These are phyloP conservation scores for Drosophila willistoni DNA, from an alignment of 1,140 invertebrate genomes.

Conservation along the genomic window DNA sequence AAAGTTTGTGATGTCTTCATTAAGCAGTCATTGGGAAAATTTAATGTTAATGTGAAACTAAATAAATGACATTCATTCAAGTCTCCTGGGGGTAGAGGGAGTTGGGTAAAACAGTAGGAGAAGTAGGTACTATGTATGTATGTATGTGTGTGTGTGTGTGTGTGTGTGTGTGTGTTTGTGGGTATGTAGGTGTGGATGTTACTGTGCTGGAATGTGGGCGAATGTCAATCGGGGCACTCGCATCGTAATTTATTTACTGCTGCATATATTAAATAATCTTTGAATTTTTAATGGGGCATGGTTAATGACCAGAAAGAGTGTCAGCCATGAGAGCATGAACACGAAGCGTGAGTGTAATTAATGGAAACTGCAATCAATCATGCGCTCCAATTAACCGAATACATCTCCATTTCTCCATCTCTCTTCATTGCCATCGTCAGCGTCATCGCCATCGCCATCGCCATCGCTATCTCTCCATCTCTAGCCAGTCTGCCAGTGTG, in stretches of 20 bases:
- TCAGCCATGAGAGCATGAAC: conserved; percentile 12
- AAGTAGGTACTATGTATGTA: background rate
- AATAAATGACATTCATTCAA: conserved; percentile 17
- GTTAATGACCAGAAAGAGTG: conserved; percentile 68
- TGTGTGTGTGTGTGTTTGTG: no score
- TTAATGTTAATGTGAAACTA: conserved; percentile 45
- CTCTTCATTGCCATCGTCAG: conserved; percentile 22
- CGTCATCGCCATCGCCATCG: conserved; percentile 7
- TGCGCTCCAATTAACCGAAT: conserved; percentile 73
- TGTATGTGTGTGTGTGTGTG: no score
- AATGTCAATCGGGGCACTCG: conserved; percentile 17
- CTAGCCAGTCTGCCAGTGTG: background rate
- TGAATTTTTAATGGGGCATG: conserved; percentile 44
- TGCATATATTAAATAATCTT: conserved; percentile 15
- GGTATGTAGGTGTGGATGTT: no score
- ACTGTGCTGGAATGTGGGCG: background rate
- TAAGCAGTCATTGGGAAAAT: conserved; percentile 37
- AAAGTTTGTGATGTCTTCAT: conserved; percentile 23
- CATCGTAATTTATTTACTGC: conserved; percentile 19
- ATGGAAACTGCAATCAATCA: conserved; percentile 76
- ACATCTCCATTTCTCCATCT: conserved; percentile 25
- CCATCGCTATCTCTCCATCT: background rate
- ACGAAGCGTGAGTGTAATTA: conserved; percentile 66
- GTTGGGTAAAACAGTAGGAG: background rate
- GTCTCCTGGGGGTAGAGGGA: background rate